A percentile compares a stretch with the other conserved stretches of the same genome.
Conservation (phyloP, 2,888 invertebrate species). For the Campoplex capitator region DNA sequence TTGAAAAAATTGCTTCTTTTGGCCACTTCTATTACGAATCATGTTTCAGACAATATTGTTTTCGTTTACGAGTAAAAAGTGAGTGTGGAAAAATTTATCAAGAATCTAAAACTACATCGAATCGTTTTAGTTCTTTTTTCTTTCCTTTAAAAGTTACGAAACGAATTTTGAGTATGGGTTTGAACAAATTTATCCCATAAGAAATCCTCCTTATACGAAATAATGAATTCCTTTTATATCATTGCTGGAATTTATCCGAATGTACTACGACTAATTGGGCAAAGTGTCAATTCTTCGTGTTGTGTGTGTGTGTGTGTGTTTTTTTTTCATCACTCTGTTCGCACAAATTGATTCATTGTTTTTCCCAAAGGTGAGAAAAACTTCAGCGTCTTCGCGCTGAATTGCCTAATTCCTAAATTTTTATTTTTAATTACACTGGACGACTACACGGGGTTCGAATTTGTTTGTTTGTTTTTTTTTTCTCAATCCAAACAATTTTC, state of each 20-base stretch:
- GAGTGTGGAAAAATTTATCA: conserved; percentile 30
- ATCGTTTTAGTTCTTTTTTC: conserved; percentile 8
- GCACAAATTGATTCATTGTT: background rate
- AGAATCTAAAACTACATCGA: conserved; percentile 25
- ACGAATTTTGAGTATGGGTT: background rate
- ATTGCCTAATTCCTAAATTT: background rate
- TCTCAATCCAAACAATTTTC: background rate
- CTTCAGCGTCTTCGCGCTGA: background rate
- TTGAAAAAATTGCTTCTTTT: conserved; percentile 37
- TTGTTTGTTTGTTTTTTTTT: background rate
- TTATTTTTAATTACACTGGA: conserved; percentile 11
- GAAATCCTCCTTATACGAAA: background rate
- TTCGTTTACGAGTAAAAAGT: conserved; percentile 48
- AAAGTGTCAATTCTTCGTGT: background rate
- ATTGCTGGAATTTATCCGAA: conserved; percentile 36
- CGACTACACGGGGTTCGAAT: background rate
- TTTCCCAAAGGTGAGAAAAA: background rate
- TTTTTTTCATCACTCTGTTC: background rate
- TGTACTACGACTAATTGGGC: conserved; percentile 12
- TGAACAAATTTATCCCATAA: background rate
- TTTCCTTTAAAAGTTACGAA: background rate
- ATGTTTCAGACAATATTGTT: conserved; percentile 10
- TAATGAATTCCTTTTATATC: conserved; percentile 33
- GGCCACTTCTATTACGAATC: conserved; percentile 50
- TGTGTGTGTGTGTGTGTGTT: background rate